Evolutionary conservation across 2,888 invertebrate species (phyloP).

Genomic region (Platycnemis pennipes): DNA sequence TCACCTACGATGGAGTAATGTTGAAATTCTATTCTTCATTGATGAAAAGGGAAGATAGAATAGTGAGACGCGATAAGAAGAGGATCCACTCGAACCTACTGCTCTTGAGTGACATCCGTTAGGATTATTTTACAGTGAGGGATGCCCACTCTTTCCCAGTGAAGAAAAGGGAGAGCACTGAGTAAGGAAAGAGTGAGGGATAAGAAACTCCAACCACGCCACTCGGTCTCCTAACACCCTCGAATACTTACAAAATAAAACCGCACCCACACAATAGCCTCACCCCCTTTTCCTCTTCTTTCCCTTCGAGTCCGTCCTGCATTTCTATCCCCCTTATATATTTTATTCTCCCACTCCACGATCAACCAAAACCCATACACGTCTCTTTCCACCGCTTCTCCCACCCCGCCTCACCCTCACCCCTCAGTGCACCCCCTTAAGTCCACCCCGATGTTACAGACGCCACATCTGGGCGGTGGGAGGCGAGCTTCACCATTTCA

Average conservation of each 20-base stretch:
- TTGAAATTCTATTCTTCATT: too few relatives aligned
- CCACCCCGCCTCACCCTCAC: neutral
- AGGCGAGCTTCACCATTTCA: neutral
- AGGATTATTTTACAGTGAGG: constrained; percentile 22
- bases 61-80: neutral
- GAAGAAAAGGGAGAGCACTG: neutral
- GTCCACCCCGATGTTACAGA: neutral
- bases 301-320: neutral
- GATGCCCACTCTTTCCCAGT: constrained; percentile 6
- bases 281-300: neutral
- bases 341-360: neutral
- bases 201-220: neutral
- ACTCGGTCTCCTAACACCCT: neutral
- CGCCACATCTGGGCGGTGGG: neutral
- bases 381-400: neutral
- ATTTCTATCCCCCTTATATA: neutral
- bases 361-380: neutral
- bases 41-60: too few relatives aligned
- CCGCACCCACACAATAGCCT: neutral
- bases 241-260: constrained; percentile 20
- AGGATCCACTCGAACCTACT: neutral
- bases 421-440: neutral
- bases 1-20: too few relatives aligned
- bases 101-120: neutral
- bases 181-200: neutral